Evolutionary conservation across 2,888 invertebrate species (phyloP), one percentile per base, ranked within the genome.

Genomic region (Ennomos erosarius): DNA sequence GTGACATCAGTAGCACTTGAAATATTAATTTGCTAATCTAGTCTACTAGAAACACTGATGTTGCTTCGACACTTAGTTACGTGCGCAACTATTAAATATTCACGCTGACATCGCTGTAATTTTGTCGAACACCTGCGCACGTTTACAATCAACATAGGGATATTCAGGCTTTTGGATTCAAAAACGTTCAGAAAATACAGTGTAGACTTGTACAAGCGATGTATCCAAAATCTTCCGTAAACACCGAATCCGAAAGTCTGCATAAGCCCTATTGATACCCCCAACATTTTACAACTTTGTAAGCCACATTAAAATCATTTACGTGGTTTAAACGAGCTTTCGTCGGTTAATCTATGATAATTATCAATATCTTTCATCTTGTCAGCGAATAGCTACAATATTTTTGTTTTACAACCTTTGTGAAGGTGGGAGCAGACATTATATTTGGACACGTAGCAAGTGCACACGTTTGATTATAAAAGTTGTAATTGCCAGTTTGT

Each of bases 381-480:
- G 70, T 79, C 76, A 54, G 75, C 71, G 70, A 73, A 64, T 65
- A 69, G 68, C 64, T 57, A 70, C 68, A 71, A 65, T 71, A 72
- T 73, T 79, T 26, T 78, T 75, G 66, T 65, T 69, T 67, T 68
- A 65, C 60, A 67, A 63, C 51, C 60, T 62, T 65, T 73, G 68
- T 80, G 73, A 80, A 78, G 81, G 71, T 71, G 86, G 84, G 88
- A 84, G 87, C 84, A 77, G 70, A 62, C 60, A 77, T 70, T 64
- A 79, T 26, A 26, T 26, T 85, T 77, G 71, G 82, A 84, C 87
- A 84, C 85, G 81, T 85, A 84, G 85, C 85, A 79, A 81, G 67
- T 72, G 87, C 87, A 85, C 87, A 82, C 73, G 78, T 73, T 83
- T 73, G 70, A 75, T 64, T 62, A 59, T 43, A 67, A 65, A 56